Percentiles rank a stretch among this genome's conserved stretches.
phyloP scores from a whole-genome alignment of 1,140 invertebrate species.

The Lutraria rhynchaena region DNA sequence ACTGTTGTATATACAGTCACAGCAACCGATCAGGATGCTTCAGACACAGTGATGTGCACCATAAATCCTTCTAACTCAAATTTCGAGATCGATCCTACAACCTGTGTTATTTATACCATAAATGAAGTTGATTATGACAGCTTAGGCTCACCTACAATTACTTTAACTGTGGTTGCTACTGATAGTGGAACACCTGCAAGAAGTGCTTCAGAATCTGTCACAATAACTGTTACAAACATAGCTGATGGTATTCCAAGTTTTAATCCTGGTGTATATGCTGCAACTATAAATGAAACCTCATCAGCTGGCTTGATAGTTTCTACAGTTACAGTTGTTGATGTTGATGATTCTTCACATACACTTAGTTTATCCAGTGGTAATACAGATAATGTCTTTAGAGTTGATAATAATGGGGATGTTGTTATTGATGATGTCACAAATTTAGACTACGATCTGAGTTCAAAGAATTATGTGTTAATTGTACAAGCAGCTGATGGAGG shows the following conservation, averaged over 20 bases:
- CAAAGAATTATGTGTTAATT: constrained; percentile 55
- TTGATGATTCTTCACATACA: constrained; percentile 16
- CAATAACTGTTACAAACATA: constrained; percentile 62
- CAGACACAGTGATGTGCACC: constrained; percentile 38
- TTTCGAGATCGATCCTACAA: constrained; percentile 50
- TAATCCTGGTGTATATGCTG: constrained; percentile 41
- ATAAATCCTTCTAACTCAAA: constrained; percentile 37
- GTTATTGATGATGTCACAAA: constrained; percentile 83
- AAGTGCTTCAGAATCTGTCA: constrained; percentile 55
- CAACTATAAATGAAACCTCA: constrained; percentile 46
- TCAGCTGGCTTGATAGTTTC: constrained; percentile 15
- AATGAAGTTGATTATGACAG: constrained; percentile 60
- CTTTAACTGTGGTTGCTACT: constrained; percentile 60
- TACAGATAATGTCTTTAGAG: constrained; percentile 40
- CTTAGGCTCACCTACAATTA: constrained; percentile 40
- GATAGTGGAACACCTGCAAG: constrained; percentile 60
- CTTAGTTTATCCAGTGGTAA: constrained; percentile 22
- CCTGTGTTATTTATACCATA: constrained; percentile 51
- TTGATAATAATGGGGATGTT: constrained; percentile 48
- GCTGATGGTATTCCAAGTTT: constrained; percentile 73
- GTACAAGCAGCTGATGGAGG: constrained; percentile 63
- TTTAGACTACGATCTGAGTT: constrained; percentile 89
- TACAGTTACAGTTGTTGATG: constrained; percentile 23
- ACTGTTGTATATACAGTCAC: constrained; percentile 54
- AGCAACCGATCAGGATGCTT: constrained; percentile 59